Base-by-base conservation (phyloP, 64 coral and sea anemone genomes). In the Montipora sp. region DNA sequence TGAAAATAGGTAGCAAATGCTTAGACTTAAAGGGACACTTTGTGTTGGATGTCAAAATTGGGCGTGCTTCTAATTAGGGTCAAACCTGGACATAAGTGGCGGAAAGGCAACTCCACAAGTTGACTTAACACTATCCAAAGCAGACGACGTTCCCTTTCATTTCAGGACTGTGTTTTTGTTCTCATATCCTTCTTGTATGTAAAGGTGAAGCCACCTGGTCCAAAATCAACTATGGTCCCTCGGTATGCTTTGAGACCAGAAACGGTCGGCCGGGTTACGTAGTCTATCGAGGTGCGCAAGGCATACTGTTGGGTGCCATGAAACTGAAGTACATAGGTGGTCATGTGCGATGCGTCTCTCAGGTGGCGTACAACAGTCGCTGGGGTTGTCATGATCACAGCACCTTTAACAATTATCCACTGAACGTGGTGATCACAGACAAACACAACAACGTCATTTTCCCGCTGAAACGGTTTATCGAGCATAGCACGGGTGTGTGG, bases 321-420 rank as follows among this genome's bases (percentile, higher is more conserved):
- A 92, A 79, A 82, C 91, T 92, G 7, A 58, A 75, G 24, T 87
- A 92, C 83, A 77, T n/a, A 51, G 36, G 44, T 10, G 83, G 91
- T 11, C 9, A 78, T 0, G 84, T 92, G 50, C 44, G 82, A 58
- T 92, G 91, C 72, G 91, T 92, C 10, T 87, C 81, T 23, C 43
- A 92, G 36, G 70, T 75, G 12, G 74, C 91, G 2, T 80, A 87
- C 83, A 73, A 87, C 83, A 92, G 91, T 51, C 91, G 76, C n/a
- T 92, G 91, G 91, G 91, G 91, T n/a, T 92, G 91, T n/a, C 91
- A 92, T 79, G 72, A 47, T 75, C 79, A 92, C 20, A 66, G 51
- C 5, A 87, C 57, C 19, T 87, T 87, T 57, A 50, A 58, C 10
- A 59, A 59, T 2, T 70, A 66, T 23, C 91, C 91, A 2, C 73